These are phyloP conservation scores for Gari tellinella DNA, from an alignment of 2,888 invertebrate genomes.

Conservation along the genomic window DNA sequence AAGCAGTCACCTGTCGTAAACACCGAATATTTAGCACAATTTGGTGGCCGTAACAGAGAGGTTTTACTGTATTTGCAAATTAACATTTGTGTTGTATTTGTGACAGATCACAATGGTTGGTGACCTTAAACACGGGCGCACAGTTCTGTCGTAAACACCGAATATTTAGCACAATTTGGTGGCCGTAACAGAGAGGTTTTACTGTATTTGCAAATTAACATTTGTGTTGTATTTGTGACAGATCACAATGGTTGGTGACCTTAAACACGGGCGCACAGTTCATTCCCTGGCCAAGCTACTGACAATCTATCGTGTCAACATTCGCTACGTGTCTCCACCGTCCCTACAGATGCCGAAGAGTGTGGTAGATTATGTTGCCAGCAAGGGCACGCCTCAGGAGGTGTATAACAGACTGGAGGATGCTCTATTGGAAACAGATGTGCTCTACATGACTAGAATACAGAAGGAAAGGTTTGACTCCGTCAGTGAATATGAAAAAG, in stretches of 20 bases:
- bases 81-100: background rate
- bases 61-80: too few species aligned
- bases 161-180: too few species aligned
- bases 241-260: constrained; percentile 99
- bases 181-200: too few species aligned
- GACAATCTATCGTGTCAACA: constrained; percentile 96
- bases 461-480: constrained; percentile 96
- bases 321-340: constrained; percentile 95
- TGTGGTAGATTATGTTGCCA: constrained; percentile 91
- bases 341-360: constrained; percentile 96
- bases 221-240: constrained; percentile 58
- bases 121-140: constrained; percentile 98
- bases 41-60: too few species aligned
- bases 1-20: too few species aligned
- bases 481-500: constrained; percentile 94
- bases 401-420: constrained; percentile 88
- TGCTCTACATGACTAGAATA: constrained; percentile 99
- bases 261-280: constrained; percentile 98
- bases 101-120: constrained; percentile 96
- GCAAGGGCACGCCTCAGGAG: constrained; percentile 85
- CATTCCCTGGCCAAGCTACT: constrained; percentile 97
- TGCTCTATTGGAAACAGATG: constrained; percentile 96
- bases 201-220: background rate
- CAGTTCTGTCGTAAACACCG: too few species aligned
- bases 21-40: too few species aligned